Evolutionary conservation across 1,140 invertebrate genomes (phyloP).

Genomic region (Eubasilissa regina): DNA sequence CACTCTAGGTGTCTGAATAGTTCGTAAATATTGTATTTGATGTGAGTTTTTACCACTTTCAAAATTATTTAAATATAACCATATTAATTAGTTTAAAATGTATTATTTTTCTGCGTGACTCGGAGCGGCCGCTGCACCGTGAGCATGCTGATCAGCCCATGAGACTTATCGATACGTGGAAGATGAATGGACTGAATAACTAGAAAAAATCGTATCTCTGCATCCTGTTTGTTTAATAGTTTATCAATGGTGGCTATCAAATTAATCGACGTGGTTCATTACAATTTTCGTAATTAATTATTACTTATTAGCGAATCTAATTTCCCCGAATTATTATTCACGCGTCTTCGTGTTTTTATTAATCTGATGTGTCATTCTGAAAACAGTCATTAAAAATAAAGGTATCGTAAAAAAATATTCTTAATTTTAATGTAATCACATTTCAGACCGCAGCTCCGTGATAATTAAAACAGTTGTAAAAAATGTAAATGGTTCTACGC

Average conservation of each 20-base stretch:
- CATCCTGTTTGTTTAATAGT: not conserved
- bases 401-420: too few species aligned
- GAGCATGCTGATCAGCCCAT: not conserved
- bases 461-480: too few species aligned
- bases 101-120: not conserved
- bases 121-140: not conserved
- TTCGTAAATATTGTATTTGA: too few species aligned
- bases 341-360: not conserved
- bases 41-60: too few species aligned
- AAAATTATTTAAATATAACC: too few species aligned
- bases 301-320: not conserved
- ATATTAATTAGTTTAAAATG: too few species aligned
- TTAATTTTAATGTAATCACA: too few species aligned
- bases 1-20: too few species aligned
- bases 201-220: not conserved
- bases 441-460: too few species aligned
- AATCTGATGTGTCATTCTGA: not conserved
- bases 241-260: not conserved
- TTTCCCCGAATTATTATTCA: too few species aligned
- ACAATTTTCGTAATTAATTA: not conserved
- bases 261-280: not conserved
- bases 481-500: too few species aligned
- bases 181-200: conserved; percentile 9
- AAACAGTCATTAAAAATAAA: too few species aligned
- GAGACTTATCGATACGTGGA: not conserved